phyloP scores from a whole-genome alignment of 1,140 invertebrate species.

The Zaprionus inermis region DNA sequence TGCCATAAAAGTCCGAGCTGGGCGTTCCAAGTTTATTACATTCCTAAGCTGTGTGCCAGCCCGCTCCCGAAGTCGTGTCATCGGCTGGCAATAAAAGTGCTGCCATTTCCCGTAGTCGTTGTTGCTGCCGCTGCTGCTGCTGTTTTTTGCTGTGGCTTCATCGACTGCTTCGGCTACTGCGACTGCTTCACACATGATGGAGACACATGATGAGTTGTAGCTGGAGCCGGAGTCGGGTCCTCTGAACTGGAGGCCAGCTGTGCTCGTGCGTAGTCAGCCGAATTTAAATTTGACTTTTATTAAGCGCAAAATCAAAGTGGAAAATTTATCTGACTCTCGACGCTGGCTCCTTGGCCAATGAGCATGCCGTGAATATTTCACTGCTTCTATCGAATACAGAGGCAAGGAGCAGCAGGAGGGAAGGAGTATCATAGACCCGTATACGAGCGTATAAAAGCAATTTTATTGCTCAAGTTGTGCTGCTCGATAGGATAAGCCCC shows the following conservation, averaged over 20 bases:
- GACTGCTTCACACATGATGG: conserved; percentile 34
- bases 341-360: conserved; percentile 37
- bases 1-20: conserved; percentile 64
- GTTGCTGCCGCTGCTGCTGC: conserved; percentile 9
- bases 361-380: conserved; percentile 71
- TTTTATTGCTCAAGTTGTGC: conserved; percentile 81
- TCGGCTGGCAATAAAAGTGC: conserved; percentile 49
- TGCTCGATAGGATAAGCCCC: conserved; percentile 77
- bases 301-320: conserved; percentile 79
- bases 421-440: conserved; percentile 13
- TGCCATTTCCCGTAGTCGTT: conserved; percentile 14
- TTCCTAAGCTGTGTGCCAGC: conserved; percentile 56
- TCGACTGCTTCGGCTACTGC: conserved; percentile 6
- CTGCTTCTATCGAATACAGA: conserved; percentile 15
- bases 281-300: conserved; percentile 83
- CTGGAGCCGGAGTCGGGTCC: not conserved
- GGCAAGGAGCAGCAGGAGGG: not conserved
- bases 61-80: conserved; percentile 41
- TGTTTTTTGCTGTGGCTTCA: conserved; percentile 12
- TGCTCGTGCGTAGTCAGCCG: conserved; percentile 71
- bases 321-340: conserved; percentile 66
- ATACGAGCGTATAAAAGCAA: conserved; percentile 68
- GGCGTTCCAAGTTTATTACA: conserved; percentile 70
- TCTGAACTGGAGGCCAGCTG: conserved; percentile 1
- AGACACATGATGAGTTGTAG: no score